phyloP scores from a whole-genome alignment of 2,113 vertebrate species.

The Cebus imitator region DNA sequence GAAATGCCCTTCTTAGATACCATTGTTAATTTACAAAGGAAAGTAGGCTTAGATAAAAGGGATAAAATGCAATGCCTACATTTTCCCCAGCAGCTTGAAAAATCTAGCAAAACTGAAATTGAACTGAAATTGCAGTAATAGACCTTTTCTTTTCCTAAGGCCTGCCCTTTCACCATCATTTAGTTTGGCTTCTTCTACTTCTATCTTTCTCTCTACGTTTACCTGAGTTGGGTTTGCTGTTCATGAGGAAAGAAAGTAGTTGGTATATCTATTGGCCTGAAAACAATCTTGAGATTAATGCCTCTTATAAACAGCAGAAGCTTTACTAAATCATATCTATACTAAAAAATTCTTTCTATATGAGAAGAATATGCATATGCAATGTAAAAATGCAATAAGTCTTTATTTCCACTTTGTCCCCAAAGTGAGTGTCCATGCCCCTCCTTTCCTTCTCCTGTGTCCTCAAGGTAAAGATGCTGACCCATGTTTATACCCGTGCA shows the following conservation, averaged over 20 bases:
- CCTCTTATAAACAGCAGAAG: background rate
- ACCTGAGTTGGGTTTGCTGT: background rate
- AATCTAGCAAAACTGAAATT: background rate
- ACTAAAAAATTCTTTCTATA: background rate
- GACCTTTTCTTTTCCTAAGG: background rate
- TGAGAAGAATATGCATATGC: background rate
- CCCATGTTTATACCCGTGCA: rapidly evolving
- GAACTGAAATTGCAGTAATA: background rate
- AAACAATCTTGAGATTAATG: background rate
- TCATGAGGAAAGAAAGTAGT: background rate
- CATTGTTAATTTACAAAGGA: background rate
- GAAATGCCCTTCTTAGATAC: background rate
- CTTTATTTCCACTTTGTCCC: background rate
- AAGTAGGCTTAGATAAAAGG: background rate
- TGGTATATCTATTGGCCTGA: background rate
- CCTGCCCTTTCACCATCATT: background rate
- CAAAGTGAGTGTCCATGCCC: rapidly evolving
- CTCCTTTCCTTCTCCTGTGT: background rate
- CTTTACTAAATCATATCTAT: background rate
- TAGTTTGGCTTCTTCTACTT: background rate
- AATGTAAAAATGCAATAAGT: background rate
- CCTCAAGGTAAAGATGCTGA: background rate
- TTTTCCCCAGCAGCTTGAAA: background rate
- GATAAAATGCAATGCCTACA: background rate
- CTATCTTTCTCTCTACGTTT: background rate